Percentiles rank a stretch among this genome's conserved stretches.
Evolutionary conservation across 2,113 vertebrate genomes (phyloP).

Genomic region (Vicugna pacos): DNA sequence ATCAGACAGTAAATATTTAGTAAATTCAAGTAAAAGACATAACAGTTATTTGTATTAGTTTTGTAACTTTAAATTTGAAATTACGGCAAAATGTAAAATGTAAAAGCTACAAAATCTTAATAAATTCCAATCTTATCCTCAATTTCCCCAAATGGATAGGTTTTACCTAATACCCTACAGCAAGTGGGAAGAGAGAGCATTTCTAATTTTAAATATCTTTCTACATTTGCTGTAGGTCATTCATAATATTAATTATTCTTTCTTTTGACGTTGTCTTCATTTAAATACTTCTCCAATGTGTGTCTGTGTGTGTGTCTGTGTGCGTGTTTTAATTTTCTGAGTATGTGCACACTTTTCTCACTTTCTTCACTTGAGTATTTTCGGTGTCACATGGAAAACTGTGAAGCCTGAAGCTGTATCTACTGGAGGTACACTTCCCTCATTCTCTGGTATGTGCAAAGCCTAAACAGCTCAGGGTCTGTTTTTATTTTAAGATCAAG

Average conservation of each 20-base stretch:
- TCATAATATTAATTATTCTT: not conserved
- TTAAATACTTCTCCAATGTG: not conserved
- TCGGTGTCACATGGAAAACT: not conserved
- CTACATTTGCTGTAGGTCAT: not conserved
- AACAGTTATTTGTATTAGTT: not conserved
- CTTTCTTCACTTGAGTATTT: constrained; percentile 11
- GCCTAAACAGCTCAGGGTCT: not conserved
- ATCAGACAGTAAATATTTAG: not conserved
- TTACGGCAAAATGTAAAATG: not conserved
- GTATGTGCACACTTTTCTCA: not conserved
- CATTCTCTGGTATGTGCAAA: not conserved
- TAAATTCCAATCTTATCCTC: not conserved
- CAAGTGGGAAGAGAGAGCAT: not conserved
- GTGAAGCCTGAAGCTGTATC: not conserved
- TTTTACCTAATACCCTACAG: not conserved
- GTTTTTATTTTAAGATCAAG: not conserved
- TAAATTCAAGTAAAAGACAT: not conserved
- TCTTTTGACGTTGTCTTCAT: not conserved
- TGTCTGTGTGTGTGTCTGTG: not conserved
- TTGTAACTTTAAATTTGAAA: not conserved
- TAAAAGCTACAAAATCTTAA: not conserved
- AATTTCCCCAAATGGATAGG: not conserved
- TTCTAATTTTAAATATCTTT: not conserved
- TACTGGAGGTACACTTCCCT: not conserved
- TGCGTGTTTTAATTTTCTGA: not conserved